Conservation (phyloP, 2,888 invertebrate genomes). For the Drosophila neoperkinsi region DNA sequence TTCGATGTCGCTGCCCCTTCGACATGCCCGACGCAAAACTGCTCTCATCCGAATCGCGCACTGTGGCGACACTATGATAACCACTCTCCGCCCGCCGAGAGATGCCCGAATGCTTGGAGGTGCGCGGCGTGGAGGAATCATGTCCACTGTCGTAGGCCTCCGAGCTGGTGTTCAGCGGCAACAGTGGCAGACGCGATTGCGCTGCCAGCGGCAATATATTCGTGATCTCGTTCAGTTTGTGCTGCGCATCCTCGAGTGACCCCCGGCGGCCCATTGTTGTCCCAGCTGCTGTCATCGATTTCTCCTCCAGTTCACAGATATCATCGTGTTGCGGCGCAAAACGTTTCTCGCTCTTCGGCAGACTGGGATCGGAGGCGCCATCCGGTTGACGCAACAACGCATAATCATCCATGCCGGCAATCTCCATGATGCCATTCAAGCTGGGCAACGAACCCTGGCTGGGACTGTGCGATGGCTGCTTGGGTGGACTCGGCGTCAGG, state of each 20-base stretch:
- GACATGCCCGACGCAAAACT: slow-evolving; percentile 90
- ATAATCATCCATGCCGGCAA: slow-evolving; percentile 87
- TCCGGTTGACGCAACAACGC: slow-evolving; percentile 94
- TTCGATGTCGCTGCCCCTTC: slow-evolving; percentile 84
- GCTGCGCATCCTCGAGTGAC: slow-evolving; percentile 77
- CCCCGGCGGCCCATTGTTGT: slow-evolving; percentile 75
- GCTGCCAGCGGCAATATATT: slow-evolving; percentile 80
- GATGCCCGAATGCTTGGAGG: slow-evolving; percentile 92
- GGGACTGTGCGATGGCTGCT: slow-evolving; percentile 85
- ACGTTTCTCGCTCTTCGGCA: slow-evolving; percentile 85
- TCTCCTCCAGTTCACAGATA: slow-evolving; percentile 84
- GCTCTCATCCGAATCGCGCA: slow-evolving; percentile 93
- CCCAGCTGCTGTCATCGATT: slow-evolving; percentile 72
- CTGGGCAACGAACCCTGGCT: slow-evolving; percentile 86
- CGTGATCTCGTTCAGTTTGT: slow-evolving; percentile 69
- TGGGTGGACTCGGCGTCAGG: slow-evolving; percentile 84
- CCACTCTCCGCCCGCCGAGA: slow-evolving; percentile 94
- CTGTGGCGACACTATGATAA: slow-evolving; percentile 92
- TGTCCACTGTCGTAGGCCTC: slow-evolving; percentile 93
- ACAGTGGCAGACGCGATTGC: slow-evolving; percentile 83
- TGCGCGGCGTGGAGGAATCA: slow-evolving; percentile 92
- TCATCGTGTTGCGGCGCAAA: slow-evolving; percentile 80
- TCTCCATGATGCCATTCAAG: slow-evolving; percentile 89
- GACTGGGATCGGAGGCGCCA: slow-evolving; percentile 96
- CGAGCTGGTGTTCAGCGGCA: slow-evolving; percentile 85